These are phyloP conservation scores for Cairina moschata DNA, from an alignment of 2,113 vertebrate genomes.

Conservation along the genomic window DNA sequence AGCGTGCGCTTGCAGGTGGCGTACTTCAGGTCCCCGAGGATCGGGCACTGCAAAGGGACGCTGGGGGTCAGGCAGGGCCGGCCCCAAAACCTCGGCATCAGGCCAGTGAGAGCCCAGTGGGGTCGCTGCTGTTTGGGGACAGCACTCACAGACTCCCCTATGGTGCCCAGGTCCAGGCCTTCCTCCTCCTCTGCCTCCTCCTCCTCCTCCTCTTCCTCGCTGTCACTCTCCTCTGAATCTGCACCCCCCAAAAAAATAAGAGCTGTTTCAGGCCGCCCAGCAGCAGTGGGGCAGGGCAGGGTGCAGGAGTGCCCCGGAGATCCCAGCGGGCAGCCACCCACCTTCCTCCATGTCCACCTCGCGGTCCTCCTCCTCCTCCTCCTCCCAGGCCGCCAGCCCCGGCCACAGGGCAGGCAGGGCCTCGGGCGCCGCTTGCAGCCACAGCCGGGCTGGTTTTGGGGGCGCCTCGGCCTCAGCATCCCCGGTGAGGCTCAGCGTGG, in stretches of 20 bases:
- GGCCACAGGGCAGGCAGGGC: neutral
- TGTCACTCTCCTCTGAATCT: constrained; percentile 39
- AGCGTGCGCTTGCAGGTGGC: constrained; percentile 82
- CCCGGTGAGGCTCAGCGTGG: constrained; percentile 78
- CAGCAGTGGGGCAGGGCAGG: accelerated
- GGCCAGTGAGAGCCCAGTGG: neutral
- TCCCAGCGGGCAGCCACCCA: neutral
- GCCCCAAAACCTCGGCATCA: neutral
- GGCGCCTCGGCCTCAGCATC: constrained; percentile 64
- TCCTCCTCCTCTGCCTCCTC: neutral
- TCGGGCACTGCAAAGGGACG: neutral
- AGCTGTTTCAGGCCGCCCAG: neutral
- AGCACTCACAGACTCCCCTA: constrained; percentile 50
- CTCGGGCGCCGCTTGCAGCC: neutral
- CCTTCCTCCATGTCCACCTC: neutral
- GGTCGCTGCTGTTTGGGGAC: accelerated
- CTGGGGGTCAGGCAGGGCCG: neutral
- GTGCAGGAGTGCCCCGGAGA: neutral
- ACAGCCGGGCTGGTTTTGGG: neutral
- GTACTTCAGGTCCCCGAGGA: constrained; percentile 71
- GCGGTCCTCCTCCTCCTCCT: neutral
- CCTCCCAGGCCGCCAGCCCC: neutral
- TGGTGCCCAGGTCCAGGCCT: neutral
- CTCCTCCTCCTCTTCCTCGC: constrained; percentile 15
- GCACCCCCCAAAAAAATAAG: neutral